A percentile compares a stretch with the other conserved stretches of the same genome.
phyloP scores from a whole-genome alignment of 2,797 vertebrate species.

The Sebastes hubbsi region DNA sequence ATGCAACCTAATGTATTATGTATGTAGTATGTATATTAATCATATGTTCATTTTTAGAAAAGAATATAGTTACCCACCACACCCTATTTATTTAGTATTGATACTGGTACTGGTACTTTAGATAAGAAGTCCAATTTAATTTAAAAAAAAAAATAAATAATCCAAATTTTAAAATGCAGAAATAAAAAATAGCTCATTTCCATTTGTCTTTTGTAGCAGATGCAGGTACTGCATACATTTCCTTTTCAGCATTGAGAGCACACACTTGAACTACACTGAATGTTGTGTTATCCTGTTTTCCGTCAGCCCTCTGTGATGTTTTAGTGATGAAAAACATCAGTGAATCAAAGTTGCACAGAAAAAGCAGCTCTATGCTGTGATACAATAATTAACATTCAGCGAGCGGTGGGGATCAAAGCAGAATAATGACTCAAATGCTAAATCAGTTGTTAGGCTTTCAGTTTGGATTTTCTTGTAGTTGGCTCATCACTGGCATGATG shows the following conservation, averaged over 20 bases:
- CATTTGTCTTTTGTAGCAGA: background rate
- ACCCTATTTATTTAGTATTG: background rate
- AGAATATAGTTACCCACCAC: too few relatives aligned
- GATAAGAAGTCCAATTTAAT: background rate
- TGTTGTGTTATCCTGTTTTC: constrained; percentile 14
- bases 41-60: background rate
- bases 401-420: constrained; percentile 44
- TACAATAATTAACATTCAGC: constrained; percentile 45
- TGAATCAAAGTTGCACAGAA: constrained; percentile 31
- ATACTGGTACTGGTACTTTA: background rate
- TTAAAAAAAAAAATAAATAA: background rate
- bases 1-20: too few relatives aligned
- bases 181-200: background rate
- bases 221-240: constrained; percentile 43
- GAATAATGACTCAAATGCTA: constrained; percentile 40
- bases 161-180: background rate
- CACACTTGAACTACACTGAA: constrained; percentile 9
- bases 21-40: too few relatives aligned
- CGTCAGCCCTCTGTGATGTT: constrained; percentile 39
- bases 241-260: background rate
- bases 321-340: constrained; percentile 43
- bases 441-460: constrained; percentile 33
- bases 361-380: constrained; percentile 22
- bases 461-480: constrained; percentile 33
- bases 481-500: constrained; percentile 8